Percentiles rank a stretch among this genome's conserved stretches.
These are phyloP conservation scores for Papilio glaucus DNA, from an alignment of 1,140 invertebrate genomes.

Conservation along the genomic window DNA sequence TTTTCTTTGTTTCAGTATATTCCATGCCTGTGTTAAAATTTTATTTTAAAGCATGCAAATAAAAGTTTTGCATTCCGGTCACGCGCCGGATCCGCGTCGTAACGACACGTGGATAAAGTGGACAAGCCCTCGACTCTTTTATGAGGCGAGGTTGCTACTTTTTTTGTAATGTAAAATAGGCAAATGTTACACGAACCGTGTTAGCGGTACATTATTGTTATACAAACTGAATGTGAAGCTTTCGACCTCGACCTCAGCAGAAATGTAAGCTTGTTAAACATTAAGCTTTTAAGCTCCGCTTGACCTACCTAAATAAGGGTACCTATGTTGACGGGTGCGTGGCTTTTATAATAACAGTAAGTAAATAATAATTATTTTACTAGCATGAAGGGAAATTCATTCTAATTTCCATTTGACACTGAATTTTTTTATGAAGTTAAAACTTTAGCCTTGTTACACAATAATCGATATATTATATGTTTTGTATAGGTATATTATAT, in stretches of 20 bases:
- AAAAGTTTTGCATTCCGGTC: constrained; percentile 28
- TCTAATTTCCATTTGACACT: no score
- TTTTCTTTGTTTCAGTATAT: constrained; percentile 16
- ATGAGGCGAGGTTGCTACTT: constrained; percentile 31
- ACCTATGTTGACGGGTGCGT: neutral
- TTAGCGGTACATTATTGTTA: constrained; percentile 15
- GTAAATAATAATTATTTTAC: neutral
- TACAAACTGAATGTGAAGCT: neutral
- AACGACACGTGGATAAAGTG: constrained; percentile 36
- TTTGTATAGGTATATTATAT: no score
- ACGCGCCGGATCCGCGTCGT: constrained; percentile 22
- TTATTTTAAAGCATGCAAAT: constrained; percentile 20
- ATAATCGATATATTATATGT: no score
- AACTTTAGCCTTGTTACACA: no score
- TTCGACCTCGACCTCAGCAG: constrained; percentile 17
- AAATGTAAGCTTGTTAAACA: constrained; percentile 10
- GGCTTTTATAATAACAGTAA: neutral
- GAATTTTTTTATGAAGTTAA: no score
- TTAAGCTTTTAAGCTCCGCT: constrained; percentile 14
- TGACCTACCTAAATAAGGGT: constrained; percentile 18
- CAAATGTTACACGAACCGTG: neutral
- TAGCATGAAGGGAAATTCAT: no score
- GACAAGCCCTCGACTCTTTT: constrained; percentile 34
- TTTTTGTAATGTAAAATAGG: constrained; percentile 23
- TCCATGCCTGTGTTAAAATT: neutral